Evolutionary conservation across 2,888 invertebrate species (phyloP).

Genomic region (Caenorhabditis virilis): DNA sequence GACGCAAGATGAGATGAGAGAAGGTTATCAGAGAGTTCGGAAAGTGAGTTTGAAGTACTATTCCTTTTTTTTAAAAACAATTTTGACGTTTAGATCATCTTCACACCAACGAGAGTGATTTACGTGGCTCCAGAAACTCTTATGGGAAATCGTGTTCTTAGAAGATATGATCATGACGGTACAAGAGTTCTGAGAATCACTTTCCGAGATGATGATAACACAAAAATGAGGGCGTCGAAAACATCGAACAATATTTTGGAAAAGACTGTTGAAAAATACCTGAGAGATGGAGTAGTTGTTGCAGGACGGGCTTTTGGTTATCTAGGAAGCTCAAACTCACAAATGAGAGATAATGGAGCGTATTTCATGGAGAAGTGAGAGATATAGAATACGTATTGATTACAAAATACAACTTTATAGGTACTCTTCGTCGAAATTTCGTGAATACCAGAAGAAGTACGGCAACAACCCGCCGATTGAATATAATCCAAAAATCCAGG

Average conservation of each 20-base stretch:
- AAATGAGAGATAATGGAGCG: conserved; percentile 67
- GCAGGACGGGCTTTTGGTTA: conserved; percentile 40
- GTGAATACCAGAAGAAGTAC: conserved; percentile 14
- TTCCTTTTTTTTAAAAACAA: too few relatives aligned
- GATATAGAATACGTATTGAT: background rate
- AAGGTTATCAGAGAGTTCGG: conserved; percentile 49
- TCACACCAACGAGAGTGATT: conserved; percentile 64
- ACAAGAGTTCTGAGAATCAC: conserved; percentile 45
- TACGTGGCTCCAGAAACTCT: conserved; percentile 65
- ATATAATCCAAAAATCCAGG: conserved; percentile 41
- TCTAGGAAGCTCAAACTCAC: conserved; percentile 67
- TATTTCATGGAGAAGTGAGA: conserved; percentile 52
- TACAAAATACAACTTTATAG: background rate
- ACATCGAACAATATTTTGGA: conserved; percentile 47
- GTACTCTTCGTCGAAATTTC: conserved; percentile 18
- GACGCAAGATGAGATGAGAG: conserved; percentile 34
- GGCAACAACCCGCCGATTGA: conserved; percentile 11
- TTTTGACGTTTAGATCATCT: conserved; percentile 50
- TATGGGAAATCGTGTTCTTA: conserved; percentile 67
- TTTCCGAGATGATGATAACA: conserved; percentile 49
- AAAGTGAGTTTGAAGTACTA: too few relatives aligned
- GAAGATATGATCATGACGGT: conserved; percentile 53
- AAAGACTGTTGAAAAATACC: conserved; percentile 42
- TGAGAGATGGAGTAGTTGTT: conserved; percentile 50
- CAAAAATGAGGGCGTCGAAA: conserved; percentile 46